Evolutionary conservation across 1,140 invertebrate species (phyloP).

Genomic region (Cheumatopsyche charites): DNA sequence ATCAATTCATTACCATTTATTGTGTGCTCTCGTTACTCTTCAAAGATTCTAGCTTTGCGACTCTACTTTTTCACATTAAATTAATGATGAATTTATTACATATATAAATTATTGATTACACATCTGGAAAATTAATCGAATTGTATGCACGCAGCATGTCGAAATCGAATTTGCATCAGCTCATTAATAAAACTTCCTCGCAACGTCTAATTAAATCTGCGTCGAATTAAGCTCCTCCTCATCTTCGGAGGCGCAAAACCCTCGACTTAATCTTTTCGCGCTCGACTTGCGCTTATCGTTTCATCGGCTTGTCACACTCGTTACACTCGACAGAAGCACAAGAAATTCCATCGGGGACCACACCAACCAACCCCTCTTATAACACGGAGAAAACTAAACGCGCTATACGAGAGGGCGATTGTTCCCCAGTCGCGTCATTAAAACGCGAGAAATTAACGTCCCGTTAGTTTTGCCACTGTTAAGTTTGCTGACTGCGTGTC

Average conservation of each 20-base stretch:
- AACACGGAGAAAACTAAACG: no score
- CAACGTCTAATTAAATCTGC: neutral
- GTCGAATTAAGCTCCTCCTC: neutral
- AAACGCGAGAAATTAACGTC: slow-evolving; percentile 42
- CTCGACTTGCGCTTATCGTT: slow-evolving; percentile 17
- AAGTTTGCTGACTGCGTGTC: slow-evolving; percentile 36
- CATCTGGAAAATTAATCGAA: no score
- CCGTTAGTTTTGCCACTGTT: slow-evolving; percentile 22
- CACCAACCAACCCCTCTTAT: neutral
- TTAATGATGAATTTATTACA: no score
- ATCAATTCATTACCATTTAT: no score
- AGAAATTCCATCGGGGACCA: neutral
- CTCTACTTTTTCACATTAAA: no score
- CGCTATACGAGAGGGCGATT: slow-evolving; percentile 3
- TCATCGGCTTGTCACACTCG: slow-evolving; percentile 29
- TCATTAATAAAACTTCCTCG: no score
- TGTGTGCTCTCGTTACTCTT: no score
- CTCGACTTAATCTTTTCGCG: slow-evolving; percentile 30
- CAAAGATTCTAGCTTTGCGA: no score
- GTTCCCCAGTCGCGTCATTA: slow-evolving; percentile 36
- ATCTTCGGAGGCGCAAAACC: neutral
- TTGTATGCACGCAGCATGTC: no score
- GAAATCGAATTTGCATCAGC: no score
- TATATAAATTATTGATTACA: no score
- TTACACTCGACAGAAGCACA: neutral